Percentiles rank a stretch among this genome's conserved stretches.
Conservation (phyloP, 2,888 invertebrate species). For the Formica aserva region DNA sequence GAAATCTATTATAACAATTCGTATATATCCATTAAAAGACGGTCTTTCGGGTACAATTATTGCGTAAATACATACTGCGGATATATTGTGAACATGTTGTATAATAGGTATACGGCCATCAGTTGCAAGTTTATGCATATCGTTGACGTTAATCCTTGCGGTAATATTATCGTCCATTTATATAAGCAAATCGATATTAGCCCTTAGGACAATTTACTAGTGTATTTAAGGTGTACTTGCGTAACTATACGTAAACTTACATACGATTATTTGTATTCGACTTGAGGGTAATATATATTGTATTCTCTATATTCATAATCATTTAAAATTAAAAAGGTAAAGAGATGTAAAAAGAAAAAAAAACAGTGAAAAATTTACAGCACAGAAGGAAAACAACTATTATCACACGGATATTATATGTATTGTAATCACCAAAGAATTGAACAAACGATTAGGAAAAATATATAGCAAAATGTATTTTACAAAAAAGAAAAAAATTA, state of each 20-base stretch:
- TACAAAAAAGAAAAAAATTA: not conserved
- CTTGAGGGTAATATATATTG: not conserved
- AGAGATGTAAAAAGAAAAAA: not conserved
- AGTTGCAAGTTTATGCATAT: conserved; percentile 4
- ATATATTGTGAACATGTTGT: not conserved
- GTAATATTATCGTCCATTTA: not conserved
- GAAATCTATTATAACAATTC: not conserved
- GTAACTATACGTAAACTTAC: conserved; percentile 15
- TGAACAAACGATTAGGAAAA: not conserved
- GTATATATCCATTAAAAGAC: not conserved
- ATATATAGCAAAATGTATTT: not conserved
- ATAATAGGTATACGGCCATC: not conserved
- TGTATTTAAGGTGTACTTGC: not conserved
- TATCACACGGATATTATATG: not conserved
- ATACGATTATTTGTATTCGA: not conserved
- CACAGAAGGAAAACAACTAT: not conserved
- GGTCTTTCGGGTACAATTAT: not conserved
- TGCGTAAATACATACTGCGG: not conserved
- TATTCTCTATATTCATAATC: not conserved
- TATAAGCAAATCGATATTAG: not conserved
- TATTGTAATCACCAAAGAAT: not conserved
- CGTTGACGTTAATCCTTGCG: not conserved
- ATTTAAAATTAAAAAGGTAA: not conserved
- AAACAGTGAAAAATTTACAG: not conserved
- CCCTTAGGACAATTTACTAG: not conserved